A percentile compares a stretch with the other conserved stretches of the same genome.
Conservation (phyloP, 2,113 vertebrate genomes). For the Diadophis punctatus region DNA sequence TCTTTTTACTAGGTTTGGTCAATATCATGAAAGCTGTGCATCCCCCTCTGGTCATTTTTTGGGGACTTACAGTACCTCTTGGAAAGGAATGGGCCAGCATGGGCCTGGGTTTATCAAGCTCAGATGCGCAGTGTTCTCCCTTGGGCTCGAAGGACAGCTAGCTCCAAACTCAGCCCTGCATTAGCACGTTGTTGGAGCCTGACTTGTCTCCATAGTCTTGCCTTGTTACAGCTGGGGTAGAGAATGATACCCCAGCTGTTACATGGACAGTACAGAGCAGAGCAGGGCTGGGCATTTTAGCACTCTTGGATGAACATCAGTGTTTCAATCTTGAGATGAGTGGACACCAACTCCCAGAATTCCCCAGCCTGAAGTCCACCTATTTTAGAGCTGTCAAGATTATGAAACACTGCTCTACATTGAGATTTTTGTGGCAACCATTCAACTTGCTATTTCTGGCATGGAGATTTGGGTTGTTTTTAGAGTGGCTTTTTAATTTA, state of each 20-base stretch:
- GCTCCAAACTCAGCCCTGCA: not conserved
- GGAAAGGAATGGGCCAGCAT: not conserved
- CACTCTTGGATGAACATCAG: not conserved
- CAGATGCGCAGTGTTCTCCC: not conserved
- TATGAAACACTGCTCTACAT: not conserved
- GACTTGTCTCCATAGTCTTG: not conserved
- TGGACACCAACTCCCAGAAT: not conserved
- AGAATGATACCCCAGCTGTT: not conserved
- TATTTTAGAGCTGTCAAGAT: not conserved
- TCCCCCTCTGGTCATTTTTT: not conserved
- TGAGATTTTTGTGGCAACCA: not conserved
- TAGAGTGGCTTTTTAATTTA: not conserved
- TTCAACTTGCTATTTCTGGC: not conserved
- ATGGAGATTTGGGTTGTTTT: not conserved
- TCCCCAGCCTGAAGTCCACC: not conserved
- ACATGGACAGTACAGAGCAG: not conserved
- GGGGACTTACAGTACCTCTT: not conserved
- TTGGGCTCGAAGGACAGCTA: not conserved
- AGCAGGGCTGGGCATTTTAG: not conserved
- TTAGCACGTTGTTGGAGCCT: not conserved
- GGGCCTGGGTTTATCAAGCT: not conserved
- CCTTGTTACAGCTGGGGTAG: not conserved
- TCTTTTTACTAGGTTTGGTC: not conserved
- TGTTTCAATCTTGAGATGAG: not conserved
- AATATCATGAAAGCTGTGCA: slow-evolving; percentile 1